Evolutionary conservation across 2,797 vertebrate species (phyloP), one percentile per base, ranked within the genome.

Genomic region (Staurois parvus): DNA sequence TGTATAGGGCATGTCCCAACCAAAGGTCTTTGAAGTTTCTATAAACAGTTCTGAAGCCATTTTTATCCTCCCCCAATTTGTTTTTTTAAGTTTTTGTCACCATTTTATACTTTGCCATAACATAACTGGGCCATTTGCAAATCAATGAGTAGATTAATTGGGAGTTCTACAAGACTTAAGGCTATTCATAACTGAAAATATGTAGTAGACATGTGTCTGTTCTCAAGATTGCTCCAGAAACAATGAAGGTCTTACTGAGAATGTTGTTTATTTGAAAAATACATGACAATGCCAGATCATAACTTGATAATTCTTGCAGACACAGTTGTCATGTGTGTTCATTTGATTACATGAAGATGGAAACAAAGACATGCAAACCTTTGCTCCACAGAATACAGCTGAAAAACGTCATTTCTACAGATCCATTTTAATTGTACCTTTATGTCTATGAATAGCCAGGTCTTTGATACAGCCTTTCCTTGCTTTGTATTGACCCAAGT

Each of bases 1-100:
- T 92, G 91, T 94, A 91, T 94, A 95, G 93, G 95, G 94, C 93
- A 94, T 91, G 73, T 91, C 93, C 94, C 95, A 94, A 92, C 94
- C 94, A 94, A 95, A 95, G 94, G 92, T 94, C 91, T 94, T 93
- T 91, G 91, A 94, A 89, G 94, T 95, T 95, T 95, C 93, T 93
- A 91, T 94, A 93, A 95, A 94, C 94, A 93, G 92, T 93, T 91
- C 92, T 91, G 91, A 94, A 94, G 91, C 91, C 93, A 91, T 90
- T 91, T 91, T 75, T 92, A 92, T 92, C 90, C 92, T 91, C 91
- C 93, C 85, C 85, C 45, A 19, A 90, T 95, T 93, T 93, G 15
- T n/a, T 64, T 28, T 4, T 2, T 64, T 91, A 92, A 93, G 94
- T 94, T 95, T 93, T 90, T 95, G 94, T 93, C 93, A 86, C 9